Base-by-base conservation (phyloP, 1,140 invertebrate genomes). In the Platyura marginata region DNA sequence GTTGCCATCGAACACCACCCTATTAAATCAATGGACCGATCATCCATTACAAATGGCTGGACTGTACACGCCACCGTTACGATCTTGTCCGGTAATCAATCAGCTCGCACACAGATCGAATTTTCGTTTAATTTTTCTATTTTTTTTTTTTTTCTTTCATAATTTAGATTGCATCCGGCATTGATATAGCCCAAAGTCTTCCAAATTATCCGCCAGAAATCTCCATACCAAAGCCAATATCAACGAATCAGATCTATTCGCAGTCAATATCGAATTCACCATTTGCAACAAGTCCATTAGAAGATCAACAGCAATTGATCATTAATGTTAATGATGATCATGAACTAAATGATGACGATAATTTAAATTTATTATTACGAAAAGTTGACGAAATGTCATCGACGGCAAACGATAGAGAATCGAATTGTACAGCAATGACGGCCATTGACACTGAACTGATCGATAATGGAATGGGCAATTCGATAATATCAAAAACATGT, bases 11-110 rank as follows among this genome's bases (percentile, higher is more conserved):
- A 94, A 94, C 67, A 86, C 85, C 0, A 88, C 81, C 54, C 57
- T 91, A 6, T 62, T 96, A 1, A 96, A 97, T 63, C 73, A 72
- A 32, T 97, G 91, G 91, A 79, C 79, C 1, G 76, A 75, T 46
- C 75, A 77, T n/a, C 81, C 90, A 2, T 58, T 96, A 4, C 66
- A 83, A 49, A 64, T 93, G 44, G 79, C 88, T 16, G 88, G 88
- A 13, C 66, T 92, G 22, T 89, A 81, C 79, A 74, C 78, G 11
- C 80, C 80, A 8, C 77, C 79, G 8, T 69, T 81, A 59, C 77
- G 74, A 59, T 70, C 69, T 19, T 79, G 71, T 53, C 81, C 75
- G 34, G 72, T 76, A 45, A n/a, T n/a, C n/a, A n/a, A n/a, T n/a
- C n/a, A n/a, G 54, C 59, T n/a, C n/a, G n/a, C n/a, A n/a, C n/a